A percentile compares a stretch with the other conserved stretches of the same genome.
Conservation (phyloP, 2,888 invertebrate species). For the Cryptocephalus primarius region DNA sequence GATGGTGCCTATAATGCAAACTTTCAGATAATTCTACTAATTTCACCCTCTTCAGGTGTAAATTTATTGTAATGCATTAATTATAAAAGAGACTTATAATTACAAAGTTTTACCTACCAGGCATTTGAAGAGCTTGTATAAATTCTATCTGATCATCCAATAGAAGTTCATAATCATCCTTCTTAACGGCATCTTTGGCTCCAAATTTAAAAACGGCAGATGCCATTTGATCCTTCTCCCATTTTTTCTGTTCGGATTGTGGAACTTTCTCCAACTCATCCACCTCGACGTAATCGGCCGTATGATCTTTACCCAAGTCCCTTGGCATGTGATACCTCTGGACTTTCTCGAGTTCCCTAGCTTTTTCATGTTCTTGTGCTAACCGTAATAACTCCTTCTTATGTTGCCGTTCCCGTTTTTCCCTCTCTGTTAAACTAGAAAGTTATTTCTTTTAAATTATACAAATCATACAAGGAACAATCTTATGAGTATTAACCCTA, state of each 20-base stretch:
- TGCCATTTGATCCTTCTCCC: constrained; percentile 96
- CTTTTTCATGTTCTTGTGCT: constrained; percentile 92
- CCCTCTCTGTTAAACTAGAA: constrained; percentile 72
- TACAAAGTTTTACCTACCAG: constrained; percentile 43
- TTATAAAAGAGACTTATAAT: not conserved
- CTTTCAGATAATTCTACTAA: too few relatives aligned
- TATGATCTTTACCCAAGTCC: constrained; percentile 64
- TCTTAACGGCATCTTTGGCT: constrained; percentile 65
- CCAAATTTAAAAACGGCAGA: constrained; percentile 90
- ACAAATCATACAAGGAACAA: not conserved
- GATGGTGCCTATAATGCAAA: too few relatives aligned
- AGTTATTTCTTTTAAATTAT: constrained; percentile 4
- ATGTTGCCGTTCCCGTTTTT: constrained; percentile 74
- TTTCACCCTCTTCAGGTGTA: too few relatives aligned
- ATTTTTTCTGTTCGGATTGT: constrained; percentile 81
- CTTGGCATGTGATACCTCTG: constrained; percentile 93
- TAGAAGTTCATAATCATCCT: constrained; percentile 83
- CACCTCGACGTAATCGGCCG: constrained; percentile 68
- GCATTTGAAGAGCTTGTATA: constrained; percentile 77
- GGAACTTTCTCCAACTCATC: constrained; percentile 77
- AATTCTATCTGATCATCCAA: constrained; percentile 97
- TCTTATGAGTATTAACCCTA: too few relatives aligned
- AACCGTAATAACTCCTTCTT: constrained; percentile 82
- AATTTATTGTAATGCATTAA: too few relatives aligned
- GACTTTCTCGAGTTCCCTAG: constrained; percentile 83